phyloP scores from a whole-genome alignment of 2,888 invertebrate genomes.

The Rhogogaster chlorosoma region DNA sequence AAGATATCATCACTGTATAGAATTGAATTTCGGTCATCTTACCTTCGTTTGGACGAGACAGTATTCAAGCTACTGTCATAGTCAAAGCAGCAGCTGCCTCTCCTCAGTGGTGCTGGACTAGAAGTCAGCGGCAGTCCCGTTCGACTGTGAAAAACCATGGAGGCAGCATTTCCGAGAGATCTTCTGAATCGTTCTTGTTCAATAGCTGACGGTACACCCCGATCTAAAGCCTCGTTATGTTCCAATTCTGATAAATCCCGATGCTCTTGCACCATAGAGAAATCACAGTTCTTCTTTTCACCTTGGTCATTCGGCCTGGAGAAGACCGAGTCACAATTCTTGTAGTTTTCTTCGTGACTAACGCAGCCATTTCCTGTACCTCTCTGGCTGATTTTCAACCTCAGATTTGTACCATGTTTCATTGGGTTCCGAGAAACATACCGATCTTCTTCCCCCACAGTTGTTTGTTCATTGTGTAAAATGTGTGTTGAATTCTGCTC shows the following conservation, averaged over 20 bases:
- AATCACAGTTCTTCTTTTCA: background rate
- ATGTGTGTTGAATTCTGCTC: background rate
- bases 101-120: conserved; percentile 90
- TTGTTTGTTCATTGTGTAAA: background rate
- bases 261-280: background rate
- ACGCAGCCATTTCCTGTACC: background rate
- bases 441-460: background rate
- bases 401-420: conserved; percentile 24
- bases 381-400: background rate
- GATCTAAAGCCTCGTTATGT: conserved; percentile 66
- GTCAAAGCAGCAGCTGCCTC: conserved; percentile 89
- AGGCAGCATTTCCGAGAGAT: conserved; percentile 88
- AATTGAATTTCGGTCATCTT: conserved; percentile 55
- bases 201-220: conserved; percentile 83
- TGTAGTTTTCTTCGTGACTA: background rate
- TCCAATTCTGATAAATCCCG: conserved; percentile 54
- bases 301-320: background rate
- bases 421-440: background rate
- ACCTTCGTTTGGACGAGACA: conserved; percentile 91
- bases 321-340: background rate
- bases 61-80: conserved; percentile 90
- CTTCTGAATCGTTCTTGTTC: conserved; percentile 88
- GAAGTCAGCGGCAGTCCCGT: conserved; percentile 92
- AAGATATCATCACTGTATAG: background rate
- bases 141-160: conserved; percentile 90